Evolutionary conservation across 1,140 invertebrate genomes (phyloP).

Genomic region (Drosophila micromelanica): DNA sequence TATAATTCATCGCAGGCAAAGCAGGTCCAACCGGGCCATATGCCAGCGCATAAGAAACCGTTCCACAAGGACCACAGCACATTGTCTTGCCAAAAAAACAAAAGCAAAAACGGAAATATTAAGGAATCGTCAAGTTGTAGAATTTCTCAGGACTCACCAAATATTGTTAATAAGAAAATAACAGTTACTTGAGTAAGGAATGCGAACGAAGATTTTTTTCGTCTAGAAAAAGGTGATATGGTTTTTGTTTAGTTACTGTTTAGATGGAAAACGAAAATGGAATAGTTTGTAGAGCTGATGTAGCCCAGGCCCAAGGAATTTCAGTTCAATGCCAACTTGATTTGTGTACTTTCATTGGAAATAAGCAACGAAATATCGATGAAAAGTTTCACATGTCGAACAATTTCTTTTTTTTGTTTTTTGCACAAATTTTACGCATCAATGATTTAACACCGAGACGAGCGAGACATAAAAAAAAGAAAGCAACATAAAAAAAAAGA

Average conservation of each 20-base stretch:
- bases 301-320: neutral
- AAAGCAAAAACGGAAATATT: neutral
- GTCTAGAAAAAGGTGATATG: conserved; percentile 2
- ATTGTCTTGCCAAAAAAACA: neutral
- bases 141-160: conserved; percentile 2
- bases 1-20: conserved; percentile 64
- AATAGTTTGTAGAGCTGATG: conserved; percentile 16
- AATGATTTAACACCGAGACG: conserved; percentile 67
- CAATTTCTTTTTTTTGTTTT: neutral
- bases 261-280: conserved; percentile 18
- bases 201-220: conserved; percentile 44
- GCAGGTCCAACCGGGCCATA: conserved; percentile 70
- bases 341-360: conserved; percentile 7
- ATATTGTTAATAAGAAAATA: neutral
- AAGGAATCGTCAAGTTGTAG: neutral
- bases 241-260: conserved; percentile 14
- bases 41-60: conserved; percentile 59
- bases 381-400: conserved; percentile 21
- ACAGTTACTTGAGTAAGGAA: conserved; percentile 18
- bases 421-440: conserved; percentile 72
- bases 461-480: conserved; percentile 59
- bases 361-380: conserved; percentile 48
- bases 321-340: conserved; percentile 46
- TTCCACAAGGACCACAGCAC: conserved; percentile 53
- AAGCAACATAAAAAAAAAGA: neutral